A percentile compares a stretch with the other conserved stretches of the same genome.
Evolutionary conservation across 2,113 vertebrate genomes (phyloP).

Genomic region (Progne subis): DNA sequence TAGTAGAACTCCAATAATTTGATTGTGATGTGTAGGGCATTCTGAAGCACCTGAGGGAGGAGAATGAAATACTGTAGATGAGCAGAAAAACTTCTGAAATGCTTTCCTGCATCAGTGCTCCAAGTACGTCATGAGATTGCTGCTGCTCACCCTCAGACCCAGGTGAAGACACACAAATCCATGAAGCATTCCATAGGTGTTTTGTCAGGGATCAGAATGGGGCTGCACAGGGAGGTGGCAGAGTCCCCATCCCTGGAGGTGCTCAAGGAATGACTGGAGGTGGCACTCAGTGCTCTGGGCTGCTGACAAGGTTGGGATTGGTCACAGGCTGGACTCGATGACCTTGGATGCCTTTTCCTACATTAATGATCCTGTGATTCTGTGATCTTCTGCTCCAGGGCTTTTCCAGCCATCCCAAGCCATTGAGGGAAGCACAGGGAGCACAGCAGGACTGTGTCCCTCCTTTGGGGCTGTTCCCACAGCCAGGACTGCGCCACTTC

Average conservation of each 20-base stretch:
- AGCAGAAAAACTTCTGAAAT: neutral
- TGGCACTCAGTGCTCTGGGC: neutral
- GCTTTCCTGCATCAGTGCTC: neutral
- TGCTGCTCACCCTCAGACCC: neutral
- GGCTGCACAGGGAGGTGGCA: neutral
- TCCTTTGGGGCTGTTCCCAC: neutral
- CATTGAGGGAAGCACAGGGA: accelerated
- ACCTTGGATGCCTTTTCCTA: neutral
- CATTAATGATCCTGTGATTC: neutral
- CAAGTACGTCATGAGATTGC: accelerated
- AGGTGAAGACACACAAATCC: neutral
- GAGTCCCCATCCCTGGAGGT: neutral
- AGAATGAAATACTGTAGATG: neutral
- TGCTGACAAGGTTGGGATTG: neutral
- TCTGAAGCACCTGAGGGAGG: slow-evolving; percentile 14
- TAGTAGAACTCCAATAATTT: slow-evolving; percentile 19
- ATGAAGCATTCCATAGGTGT: neutral
- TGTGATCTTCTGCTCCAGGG: neutral
- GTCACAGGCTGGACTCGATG: neutral
- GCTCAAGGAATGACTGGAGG: neutral
- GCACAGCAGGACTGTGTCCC: accelerated
- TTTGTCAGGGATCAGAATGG: neutral
- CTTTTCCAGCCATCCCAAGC: neutral
- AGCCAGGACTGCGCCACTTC: neutral
- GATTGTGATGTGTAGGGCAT: neutral